phyloP scores from a whole-genome alignment of 2,797 vertebrate species.

The Mormyrus proboscirostris region DNA sequence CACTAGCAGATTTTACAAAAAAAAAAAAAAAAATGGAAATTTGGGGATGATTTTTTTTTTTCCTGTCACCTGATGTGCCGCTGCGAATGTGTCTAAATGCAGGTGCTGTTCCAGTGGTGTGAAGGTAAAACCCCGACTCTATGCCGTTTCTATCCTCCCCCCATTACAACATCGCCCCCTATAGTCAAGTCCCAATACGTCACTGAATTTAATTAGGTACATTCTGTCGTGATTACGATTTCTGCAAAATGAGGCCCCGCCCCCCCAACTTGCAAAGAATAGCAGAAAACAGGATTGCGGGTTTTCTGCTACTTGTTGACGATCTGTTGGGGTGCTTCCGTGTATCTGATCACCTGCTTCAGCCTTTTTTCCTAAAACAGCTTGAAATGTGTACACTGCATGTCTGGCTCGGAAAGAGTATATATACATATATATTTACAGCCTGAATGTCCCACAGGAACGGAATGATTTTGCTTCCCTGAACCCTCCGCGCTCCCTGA shows the following conservation, averaged over 20 bases:
- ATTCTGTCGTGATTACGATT: not conserved
- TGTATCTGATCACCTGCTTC: constrained; percentile 37
- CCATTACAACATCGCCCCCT: not conserved
- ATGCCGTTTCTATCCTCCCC: not conserved
- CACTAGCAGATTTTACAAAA: not conserved
- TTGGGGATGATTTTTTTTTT: not conserved
- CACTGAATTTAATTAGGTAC: not conserved
- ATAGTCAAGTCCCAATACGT: not conserved
- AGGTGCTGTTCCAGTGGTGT: not conserved
- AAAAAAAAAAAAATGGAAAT: not conserved
- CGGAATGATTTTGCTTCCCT: constrained; percentile 43
- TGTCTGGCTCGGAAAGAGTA: constrained; percentile 51
- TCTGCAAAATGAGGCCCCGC: not conserved
- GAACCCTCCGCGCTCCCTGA: constrained; percentile 52
- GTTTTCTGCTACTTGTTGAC: not conserved
- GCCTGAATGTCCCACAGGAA: constrained; percentile 47
- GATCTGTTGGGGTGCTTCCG: not conserved
- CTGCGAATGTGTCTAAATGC: not conserved
- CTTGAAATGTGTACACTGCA: constrained; percentile 64
- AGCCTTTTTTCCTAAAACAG: constrained; percentile 58
- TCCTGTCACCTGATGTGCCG: not conserved
- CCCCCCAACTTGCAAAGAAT: not conserved
- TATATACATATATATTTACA: constrained; percentile 39
- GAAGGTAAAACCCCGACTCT: not conserved
- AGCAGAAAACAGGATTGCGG: not conserved